A percentile compares a stretch with the other conserved stretches of the same genome.
Evolutionary conservation across 2,888 invertebrate species (phyloP).

Genomic region (Stenoptilia bipunctidactyla): DNA sequence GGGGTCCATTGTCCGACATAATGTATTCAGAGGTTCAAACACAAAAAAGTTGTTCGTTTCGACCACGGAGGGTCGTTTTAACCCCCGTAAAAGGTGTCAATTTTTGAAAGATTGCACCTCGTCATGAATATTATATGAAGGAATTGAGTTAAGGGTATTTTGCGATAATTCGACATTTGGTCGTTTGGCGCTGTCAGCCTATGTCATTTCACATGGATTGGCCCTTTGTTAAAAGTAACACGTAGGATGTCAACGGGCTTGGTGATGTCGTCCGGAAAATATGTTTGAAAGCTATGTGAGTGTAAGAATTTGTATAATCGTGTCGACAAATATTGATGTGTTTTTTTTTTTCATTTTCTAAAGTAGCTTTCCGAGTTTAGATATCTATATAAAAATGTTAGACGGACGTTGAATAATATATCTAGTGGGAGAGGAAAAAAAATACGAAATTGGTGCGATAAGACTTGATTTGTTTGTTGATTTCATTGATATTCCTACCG

Average conservation of each 20-base stretch:
- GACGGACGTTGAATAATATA: too few species aligned
- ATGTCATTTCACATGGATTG: constrained; percentile 68
- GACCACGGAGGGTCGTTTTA: constrained; percentile 29
- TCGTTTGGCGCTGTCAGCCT: constrained; percentile 63
- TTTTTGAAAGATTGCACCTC: constrained; percentile 69
- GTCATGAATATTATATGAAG: constrained; percentile 71
- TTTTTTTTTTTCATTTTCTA: neutral
- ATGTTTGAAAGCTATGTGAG: constrained; percentile 29
- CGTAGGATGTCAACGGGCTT: constrained; percentile 54
- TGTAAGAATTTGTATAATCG: constrained; percentile 25
- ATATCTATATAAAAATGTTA: too few species aligned
- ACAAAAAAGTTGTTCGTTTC: constrained; percentile 60
- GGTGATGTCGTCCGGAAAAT: constrained; percentile 40
- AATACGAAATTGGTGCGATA: too few species aligned
- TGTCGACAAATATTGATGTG: constrained; percentile 2
- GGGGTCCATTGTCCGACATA: constrained; percentile 39
- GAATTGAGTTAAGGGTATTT: constrained; percentile 68
- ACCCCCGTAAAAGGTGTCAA: constrained; percentile 63
- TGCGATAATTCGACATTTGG: constrained; percentile 54
- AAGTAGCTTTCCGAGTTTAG: too few species aligned
- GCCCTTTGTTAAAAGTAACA: constrained; percentile 67
- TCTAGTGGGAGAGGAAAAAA: too few species aligned
- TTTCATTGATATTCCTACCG: too few species aligned
- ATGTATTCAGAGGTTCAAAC: constrained; percentile 61
- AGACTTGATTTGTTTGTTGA: too few species aligned